phyloP scores from a whole-genome alignment of 2,113 vertebrate species.

The Limanda limanda region DNA sequence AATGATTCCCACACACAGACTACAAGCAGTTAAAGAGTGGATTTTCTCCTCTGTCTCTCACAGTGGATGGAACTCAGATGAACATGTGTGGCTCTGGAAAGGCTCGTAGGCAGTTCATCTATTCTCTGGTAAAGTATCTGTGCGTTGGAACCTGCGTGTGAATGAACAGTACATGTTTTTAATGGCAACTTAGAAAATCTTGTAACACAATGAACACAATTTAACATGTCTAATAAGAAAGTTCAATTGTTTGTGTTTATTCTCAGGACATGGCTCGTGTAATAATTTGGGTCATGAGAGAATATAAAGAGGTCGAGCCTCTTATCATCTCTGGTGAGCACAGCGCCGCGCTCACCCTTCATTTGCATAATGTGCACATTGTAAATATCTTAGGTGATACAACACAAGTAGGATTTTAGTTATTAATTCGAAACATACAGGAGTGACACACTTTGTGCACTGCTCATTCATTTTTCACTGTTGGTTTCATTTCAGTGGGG shows the following conservation, averaged over 20 bases:
- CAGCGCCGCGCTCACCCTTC: not conserved
- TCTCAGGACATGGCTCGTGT: slow-evolving; percentile 86
- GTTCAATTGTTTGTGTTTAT: slow-evolving; percentile 7
- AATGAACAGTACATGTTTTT: not conserved
- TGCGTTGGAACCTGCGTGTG: not conserved
- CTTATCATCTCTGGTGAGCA: slow-evolving; percentile 90
- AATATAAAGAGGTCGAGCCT: slow-evolving; percentile 88
- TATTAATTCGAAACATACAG: too few relatives aligned
- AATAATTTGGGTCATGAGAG: slow-evolving; percentile 85
- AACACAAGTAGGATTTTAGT: too few relatives aligned
- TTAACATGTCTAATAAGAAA: not conserved
- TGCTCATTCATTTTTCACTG: not conserved
- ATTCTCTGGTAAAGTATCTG: slow-evolving; percentile 79
- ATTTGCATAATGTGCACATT: not conserved
- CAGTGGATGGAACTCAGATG: slow-evolving; percentile 76
- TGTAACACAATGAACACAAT: not conserved
- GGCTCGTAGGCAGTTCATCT: slow-evolving; percentile 91
- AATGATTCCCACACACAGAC: not conserved
- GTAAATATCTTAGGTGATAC: not conserved
- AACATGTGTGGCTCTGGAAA: slow-evolving; percentile 88
- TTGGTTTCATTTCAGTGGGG: slow-evolving; percentile 78
- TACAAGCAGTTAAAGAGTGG: not conserved
- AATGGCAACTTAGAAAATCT: not conserved
- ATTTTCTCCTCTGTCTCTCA: not conserved
- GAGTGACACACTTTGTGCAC: not conserved